Base-by-base conservation (phyloP, 1,140 invertebrate genomes). In the Hermetia illucens region DNA sequence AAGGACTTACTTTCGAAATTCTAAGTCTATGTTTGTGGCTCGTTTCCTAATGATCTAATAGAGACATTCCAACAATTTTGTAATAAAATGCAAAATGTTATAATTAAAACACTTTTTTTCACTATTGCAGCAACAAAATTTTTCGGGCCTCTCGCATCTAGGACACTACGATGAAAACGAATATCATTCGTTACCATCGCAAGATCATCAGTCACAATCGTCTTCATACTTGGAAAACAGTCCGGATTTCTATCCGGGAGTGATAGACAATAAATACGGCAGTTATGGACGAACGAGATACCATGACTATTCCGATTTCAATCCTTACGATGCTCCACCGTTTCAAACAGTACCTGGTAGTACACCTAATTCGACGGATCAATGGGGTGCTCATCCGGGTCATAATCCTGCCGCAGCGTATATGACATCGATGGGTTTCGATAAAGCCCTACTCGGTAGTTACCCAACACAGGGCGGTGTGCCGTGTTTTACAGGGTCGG, bases 281-380 rank as follows among this genome's bases (percentile, higher is more conserved):
- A 16, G 30, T 17, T 32, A 32, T 32, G 33, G 36, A 5, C 44
- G 55, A 5, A 24, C 44, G 33, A 42, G 53, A 13, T 58, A 53
- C 38, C 51, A 53, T 21, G 51, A 58, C 4, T 36, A 27, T n/a
- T 8, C n/a, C 8, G 8, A n/a, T n/a, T n/a, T 9, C 24, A 27
- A 27, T 9, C 69, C 74, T 8, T 83, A 80, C 48, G 82, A 87
- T 46, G 68, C 71, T 33, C 70, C 73, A 42, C 70, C 77, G 37
- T 90, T 85, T 59, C 83, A 85, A 63, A 79, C 81, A 38, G 87
- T 90, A 49, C 83, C 85, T 12, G 77, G 72, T 31, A 73, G 74
- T 45, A 71, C 69, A 13, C 66, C 67, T 44, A 64, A 65, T 39
- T 29, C 35, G 5, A 47, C 53, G 39, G 68, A 63, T 47, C 63